Evolutionary conservation across 2,888 invertebrate genomes (phyloP).

Genomic region (Ceriagrion tenellum): DNA sequence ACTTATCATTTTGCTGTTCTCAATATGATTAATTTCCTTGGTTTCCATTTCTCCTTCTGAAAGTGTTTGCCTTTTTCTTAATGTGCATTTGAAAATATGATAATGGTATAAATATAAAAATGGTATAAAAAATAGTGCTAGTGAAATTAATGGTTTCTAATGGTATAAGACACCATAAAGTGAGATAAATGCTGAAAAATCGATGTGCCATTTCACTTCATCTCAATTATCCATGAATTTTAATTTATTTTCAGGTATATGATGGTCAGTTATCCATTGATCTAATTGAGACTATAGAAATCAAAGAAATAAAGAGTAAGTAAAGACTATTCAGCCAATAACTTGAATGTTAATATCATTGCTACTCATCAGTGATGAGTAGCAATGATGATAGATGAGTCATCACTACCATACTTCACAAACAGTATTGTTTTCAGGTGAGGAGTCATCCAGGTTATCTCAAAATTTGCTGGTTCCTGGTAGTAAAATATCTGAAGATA

Average conservation of each 20-base stretch:
- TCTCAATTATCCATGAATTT: neutral
- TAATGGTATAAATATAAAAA: too few species aligned
- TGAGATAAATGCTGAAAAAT: too few species aligned
- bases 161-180: too few species aligned
- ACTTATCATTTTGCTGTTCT: too few species aligned
- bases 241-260: conserved; percentile 32
- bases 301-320: conserved; percentile 50
- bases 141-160: neutral
- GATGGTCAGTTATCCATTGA: conserved; percentile 49
- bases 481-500: neutral
- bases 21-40: too few species aligned
- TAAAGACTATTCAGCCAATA: neutral
- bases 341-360: neutral
- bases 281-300: neutral
- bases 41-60: too few species aligned
- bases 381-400: too few species aligned
- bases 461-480: conserved; percentile 5
- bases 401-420: neutral
- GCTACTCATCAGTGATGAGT: too few species aligned
- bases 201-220: neutral
- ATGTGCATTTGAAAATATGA: too few species aligned
- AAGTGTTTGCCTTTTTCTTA: too few species aligned
- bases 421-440: neutral
- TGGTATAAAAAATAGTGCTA: neutral
- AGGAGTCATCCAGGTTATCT: conserved; percentile 25